Percentiles rank a stretch among this genome's conserved stretches.
phyloP scores from a whole-genome alignment of 2,113 vertebrate genomes.

The Paraplagusia blochii region DNA sequence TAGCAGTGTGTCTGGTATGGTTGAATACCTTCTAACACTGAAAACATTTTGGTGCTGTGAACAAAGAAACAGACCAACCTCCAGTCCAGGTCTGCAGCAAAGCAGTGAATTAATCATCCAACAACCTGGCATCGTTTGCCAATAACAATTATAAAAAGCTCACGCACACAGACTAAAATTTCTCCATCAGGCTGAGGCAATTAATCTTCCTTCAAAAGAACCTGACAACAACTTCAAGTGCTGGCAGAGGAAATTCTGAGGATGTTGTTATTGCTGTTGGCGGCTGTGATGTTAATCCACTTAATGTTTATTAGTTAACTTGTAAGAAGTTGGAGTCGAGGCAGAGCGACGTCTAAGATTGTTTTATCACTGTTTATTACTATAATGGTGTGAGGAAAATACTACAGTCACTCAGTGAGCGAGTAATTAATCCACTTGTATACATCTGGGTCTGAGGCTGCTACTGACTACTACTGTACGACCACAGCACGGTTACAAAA shows the following conservation, averaged over 20 bases:
- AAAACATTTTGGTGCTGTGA: not conserved
- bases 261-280: slow-evolving; percentile 14
- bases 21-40: too few relatives aligned
- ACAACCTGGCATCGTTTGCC: not conserved
- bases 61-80: not conserved
- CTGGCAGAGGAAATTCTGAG: not conserved
- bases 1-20: too few relatives aligned
- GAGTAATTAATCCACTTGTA: too few relatives aligned
- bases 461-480: too few relatives aligned
- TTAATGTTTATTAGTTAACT: not conserved
- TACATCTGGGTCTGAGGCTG: too few relatives aligned
- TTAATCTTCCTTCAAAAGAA: slow-evolving; percentile 29
- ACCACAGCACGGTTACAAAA: too few relatives aligned
- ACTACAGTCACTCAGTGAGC: too few relatives aligned
- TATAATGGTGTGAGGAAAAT: too few relatives aligned
- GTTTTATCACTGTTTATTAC: not conserved
- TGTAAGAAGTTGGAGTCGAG: not conserved
- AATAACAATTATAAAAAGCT: slow-evolving; percentile 6
- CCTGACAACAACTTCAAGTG: slow-evolving; percentile 29
- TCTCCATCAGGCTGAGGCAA: slow-evolving; percentile 1
- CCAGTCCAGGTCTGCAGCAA: not conserved
- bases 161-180: not conserved
- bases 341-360: not conserved
- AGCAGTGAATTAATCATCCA: not conserved
- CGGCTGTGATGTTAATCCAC: slow-evolving; percentile 5